Evolutionary conservation across 2,797 vertebrate genomes (phyloP).

Genomic region (Macropodus opercularis): DNA sequence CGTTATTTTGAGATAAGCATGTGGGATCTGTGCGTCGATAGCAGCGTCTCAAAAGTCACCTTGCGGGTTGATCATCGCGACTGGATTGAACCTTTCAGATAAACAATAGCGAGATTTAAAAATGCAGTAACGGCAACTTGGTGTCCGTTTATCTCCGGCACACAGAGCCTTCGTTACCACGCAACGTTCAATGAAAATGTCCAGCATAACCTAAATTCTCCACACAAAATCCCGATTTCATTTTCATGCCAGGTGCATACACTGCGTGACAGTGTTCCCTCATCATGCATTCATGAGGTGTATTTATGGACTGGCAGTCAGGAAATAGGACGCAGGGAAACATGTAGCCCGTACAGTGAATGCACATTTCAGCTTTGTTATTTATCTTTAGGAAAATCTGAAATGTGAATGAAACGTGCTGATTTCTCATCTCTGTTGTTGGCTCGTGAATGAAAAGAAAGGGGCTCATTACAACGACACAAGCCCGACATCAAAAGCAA

Average conservation of each 20-base stretch:
- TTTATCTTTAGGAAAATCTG: background rate
- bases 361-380: background rate
- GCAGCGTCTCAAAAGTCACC: constrained; percentile 45
- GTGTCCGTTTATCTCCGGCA: background rate
- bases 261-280: constrained; percentile 32
- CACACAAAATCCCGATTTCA: constrained; percentile 30
- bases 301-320: constrained; percentile 64
- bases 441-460: constrained; percentile 14
- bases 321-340: constrained; percentile 60
- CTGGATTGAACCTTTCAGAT: constrained; percentile 4
- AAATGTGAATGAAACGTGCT: background rate
- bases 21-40: constrained; percentile 56
- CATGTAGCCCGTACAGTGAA: constrained; percentile 33
- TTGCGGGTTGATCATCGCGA: constrained; percentile 26
- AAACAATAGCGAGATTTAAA: constrained; percentile 4
- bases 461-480: constrained; percentile 21
- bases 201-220: background rate
- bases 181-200: background rate
- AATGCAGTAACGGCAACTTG: background rate
- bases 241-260: constrained; percentile 30
- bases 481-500: constrained; percentile 52
- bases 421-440: constrained; percentile 18
- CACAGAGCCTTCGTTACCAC: background rate
- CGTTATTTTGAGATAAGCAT: constrained; percentile 49
- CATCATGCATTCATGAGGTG: constrained; percentile 69